Base-by-base conservation (phyloP, 2,113 vertebrate genomes). In the Alligator mississippiensis region DNA sequence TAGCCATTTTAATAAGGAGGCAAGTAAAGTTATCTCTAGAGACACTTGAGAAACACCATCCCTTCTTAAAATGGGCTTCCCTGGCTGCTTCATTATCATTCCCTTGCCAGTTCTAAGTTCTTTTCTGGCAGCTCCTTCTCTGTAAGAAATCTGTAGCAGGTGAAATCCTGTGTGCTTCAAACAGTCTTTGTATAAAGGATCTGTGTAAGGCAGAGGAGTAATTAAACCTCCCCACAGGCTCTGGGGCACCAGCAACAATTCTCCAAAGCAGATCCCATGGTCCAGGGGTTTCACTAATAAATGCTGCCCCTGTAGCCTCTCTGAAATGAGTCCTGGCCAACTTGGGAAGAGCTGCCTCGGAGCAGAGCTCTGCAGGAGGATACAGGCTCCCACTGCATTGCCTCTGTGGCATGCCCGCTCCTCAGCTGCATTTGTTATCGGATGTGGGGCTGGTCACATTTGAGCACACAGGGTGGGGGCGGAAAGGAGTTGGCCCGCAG, bases 101-200 rank as follows among this genome's bases (percentile, higher is more conserved):
- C 86, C 86, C 66, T 6, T 22, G 27, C 11, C 34, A 72, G 30
- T 72, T 38, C 68, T 72, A 38, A 86, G 47, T 64, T 28, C 0
- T 79, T 95, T 91, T 77, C 88, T 96, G 95, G 90, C 85, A 89
- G 64, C 77, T 80, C 11, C 85, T 84, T 90, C 83, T 18, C 68
- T 77, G 74, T 85, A 95, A 89, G 90, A 95, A 89, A 77, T 95
- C 90, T 87, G 64, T 38, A 89, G 83, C 80, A 38, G 25, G 84
- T 82, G 75, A 88, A 80, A 93, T 70, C 57, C 80, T 1, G 0
- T 72, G 84, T 77, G 12, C 27, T 76, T 16, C 57, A 72, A 91
- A 62, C 47, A 63, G 86, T 72, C 57, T 83, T 90, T 72, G 28
- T 25, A 58, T 15, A 19, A 21, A 47, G 25, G 22, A 47, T 64